Base-by-base conservation (phyloP, 1,140 invertebrate genomes). In the Pachypsylla venusta region DNA sequence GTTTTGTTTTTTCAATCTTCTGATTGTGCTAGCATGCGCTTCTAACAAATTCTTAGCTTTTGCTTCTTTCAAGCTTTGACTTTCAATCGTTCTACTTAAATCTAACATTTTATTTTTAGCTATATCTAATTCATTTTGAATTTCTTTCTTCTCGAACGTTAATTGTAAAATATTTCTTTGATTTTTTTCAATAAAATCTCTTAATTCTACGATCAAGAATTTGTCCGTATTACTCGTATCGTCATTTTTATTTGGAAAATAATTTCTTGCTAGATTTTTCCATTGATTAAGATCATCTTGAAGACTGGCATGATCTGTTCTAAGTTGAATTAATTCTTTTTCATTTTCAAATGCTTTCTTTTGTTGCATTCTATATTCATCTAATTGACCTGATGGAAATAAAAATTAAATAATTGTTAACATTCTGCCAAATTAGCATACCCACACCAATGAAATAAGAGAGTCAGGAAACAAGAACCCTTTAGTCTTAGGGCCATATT, bases 1-100 rank as follows among this genome's bases (percentile, higher is more conserved):
- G 7, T 62, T 48, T 53, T 67, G 65, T 62, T 66, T 67, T 14
- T 63, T 61, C 48, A 64, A 28, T 14, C 65, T 28, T 54, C 61
- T 56, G n/a, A 66, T 58, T 1, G 55, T 60, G 16, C 28, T 20
- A 25, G 40, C 42, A 30, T 61, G 59, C 53, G 60, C 59, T 22
- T 61, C 61, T 22, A 48, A 22, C 42, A 48, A 22, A n/a, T 48
- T 48, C 42, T 48, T 48, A 4, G 42, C 22, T 19, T 48, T 48
- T 3, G 42, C 42, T 22, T 48, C 42, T 22, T 48, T 48, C n/a
- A 22, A n/a, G 7, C n/a, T 5, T n/a, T n/a, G n/a, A 5, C n/a
- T 3, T 22, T 48, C 42, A 4, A 48, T n/a, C 7, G 4, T 7
- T 5, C 42, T 48, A 22, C n/a, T 19, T 5, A 48, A 22, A 5